Percentiles rank a stretch among this genome's conserved stretches.
Evolutionary conservation across 2,797 vertebrate species (phyloP).

Genomic region (Enteromius radiatus): DNA sequence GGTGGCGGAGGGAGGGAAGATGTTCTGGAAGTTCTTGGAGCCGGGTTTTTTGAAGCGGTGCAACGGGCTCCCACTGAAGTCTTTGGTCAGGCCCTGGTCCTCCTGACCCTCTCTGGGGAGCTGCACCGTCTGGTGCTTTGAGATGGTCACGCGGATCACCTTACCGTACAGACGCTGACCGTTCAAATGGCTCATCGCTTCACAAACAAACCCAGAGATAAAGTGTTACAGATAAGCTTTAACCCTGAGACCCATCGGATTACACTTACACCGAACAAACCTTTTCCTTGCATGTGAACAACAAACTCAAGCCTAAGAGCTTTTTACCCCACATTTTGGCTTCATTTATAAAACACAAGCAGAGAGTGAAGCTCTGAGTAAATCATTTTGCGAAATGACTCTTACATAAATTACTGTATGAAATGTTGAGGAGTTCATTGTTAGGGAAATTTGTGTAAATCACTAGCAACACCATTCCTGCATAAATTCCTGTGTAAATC

Average conservation of each 20-base stretch:
- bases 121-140: slow-evolving; percentile 85
- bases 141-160: slow-evolving; percentile 83
- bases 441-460: not conserved
- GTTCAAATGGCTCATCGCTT: slow-evolving; percentile 88
- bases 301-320: not conserved
- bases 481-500: not conserved
- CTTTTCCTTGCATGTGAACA: not conserved
- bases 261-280: not conserved
- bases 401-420: not conserved
- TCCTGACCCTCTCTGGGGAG: slow-evolving; percentile 86
- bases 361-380: not conserved
- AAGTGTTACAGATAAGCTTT: slow-evolving; percentile 5
- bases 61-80: slow-evolving; percentile 88
- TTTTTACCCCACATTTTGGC: not conserved
- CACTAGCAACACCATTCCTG: not conserved
- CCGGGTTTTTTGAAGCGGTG: slow-evolving; percentile 92
- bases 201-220: slow-evolving; percentile 35
- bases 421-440: not conserved
- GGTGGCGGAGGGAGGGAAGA: slow-evolving; percentile 90
- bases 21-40: slow-evolving; percentile 90
- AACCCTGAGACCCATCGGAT: not conserved
- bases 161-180: slow-evolving; percentile 90
- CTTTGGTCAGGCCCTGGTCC: slow-evolving; percentile 85
- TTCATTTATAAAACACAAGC: not conserved
- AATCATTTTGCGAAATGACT: not conserved